phyloP scores from a whole-genome alignment of 2,113 vertebrate genomes.

The Catagonus wagneri region DNA sequence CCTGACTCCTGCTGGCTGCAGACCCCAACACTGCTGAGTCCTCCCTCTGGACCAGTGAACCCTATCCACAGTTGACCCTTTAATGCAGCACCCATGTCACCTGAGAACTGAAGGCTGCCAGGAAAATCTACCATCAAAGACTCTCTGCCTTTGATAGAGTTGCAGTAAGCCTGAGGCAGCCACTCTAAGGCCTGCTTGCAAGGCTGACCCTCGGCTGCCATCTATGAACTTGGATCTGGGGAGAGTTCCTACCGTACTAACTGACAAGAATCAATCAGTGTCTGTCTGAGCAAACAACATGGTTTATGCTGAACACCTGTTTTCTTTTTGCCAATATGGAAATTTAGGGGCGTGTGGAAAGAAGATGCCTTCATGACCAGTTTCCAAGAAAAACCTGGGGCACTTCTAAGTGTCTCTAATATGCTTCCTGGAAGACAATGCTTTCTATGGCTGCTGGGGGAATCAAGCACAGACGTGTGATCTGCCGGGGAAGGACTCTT shows the following conservation, averaged over 20 bases:
- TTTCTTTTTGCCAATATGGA: not conserved
- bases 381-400: not conserved
- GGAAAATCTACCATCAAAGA: not conserved
- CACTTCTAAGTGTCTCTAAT: not conserved
- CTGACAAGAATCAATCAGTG: not conserved
- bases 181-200: not conserved
- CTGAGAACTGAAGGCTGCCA: not conserved
- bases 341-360: not conserved
- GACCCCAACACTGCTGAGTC: not conserved
- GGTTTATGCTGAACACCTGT: not conserved
- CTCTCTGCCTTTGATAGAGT: not conserved
- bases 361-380: not conserved
- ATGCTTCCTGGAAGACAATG: not conserved
- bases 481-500: not conserved
- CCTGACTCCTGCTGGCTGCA: not conserved
- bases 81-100: not conserved
- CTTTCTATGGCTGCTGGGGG: not conserved
- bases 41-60: not conserved
- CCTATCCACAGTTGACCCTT: not conserved
- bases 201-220: not conserved
- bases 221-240: not conserved
- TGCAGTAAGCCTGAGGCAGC: not conserved
- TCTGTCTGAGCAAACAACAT: not conserved
- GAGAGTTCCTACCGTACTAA: not conserved
- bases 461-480: not conserved